phyloP scores from a whole-genome alignment of 2,113 vertebrate genomes.

The Chascanopsetta lugubris region DNA sequence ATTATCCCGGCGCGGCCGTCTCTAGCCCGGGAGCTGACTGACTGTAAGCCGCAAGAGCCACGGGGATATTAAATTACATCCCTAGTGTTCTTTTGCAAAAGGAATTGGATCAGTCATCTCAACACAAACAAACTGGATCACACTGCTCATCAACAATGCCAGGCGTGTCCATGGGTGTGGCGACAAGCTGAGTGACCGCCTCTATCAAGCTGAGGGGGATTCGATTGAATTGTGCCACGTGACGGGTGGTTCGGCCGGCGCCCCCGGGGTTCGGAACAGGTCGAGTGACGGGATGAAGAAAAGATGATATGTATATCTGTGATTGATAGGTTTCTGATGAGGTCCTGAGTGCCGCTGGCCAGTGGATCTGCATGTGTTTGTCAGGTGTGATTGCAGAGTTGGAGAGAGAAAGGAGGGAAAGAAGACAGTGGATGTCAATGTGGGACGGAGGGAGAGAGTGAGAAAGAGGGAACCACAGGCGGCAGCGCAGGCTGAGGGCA shows the following conservation, averaged over 20 bases:
- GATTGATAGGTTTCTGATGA: conserved; percentile 64
- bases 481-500: conserved; percentile 8
- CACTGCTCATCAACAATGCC: conserved; percentile 63
- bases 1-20: conserved; percentile 57
- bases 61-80: conserved; percentile 72
- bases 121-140: conserved; percentile 75
- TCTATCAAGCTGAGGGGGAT: conserved; percentile 23
- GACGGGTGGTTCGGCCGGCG: conserved; percentile 19
- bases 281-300: conserved; percentile 4
- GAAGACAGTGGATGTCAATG: conserved; percentile 12
- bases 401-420: neutral
- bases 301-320: conserved; percentile 28
- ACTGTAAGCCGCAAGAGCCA: conserved; percentile 53
- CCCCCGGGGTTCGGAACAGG: conserved; percentile 8
- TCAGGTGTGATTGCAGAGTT: conserved; percentile 46
- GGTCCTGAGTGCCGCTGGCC: conserved; percentile 32
- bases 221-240: neutral
- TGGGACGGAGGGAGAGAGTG: neutral
- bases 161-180: conserved; percentile 22
- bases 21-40: conserved; percentile 49
- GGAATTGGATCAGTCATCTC: conserved; percentile 74
- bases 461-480: conserved; percentile 5
- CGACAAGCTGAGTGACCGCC: conserved; percentile 24
- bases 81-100: conserved; percentile 77
- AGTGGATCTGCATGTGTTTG: conserved; percentile 51